Evolutionary conservation across 2,797 vertebrate genomes (phyloP), one percentile per base, ranked within the genome.

Genomic region (Lates japonicus): DNA sequence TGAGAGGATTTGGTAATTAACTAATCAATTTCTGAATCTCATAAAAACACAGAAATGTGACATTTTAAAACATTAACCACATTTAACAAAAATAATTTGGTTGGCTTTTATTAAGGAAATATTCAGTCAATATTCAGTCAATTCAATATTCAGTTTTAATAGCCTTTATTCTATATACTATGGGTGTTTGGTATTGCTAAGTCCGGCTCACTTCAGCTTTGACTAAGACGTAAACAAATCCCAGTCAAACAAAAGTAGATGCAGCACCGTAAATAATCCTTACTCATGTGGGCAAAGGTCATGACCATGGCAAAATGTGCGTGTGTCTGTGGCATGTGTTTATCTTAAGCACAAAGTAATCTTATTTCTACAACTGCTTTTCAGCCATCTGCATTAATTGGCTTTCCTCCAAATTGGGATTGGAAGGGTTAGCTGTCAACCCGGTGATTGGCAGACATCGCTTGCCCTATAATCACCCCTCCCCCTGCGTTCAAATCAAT

Each of bases 371-470:
- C 83, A 68, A 82, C 87, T 87, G 70, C 63, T 75, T 80, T 80
- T 87, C 65, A 86, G 70, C 81, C 73, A 29, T 19, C 54, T 73
- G 74, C 75, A 90, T 90, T 93, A 90, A 94, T 91, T 92, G 90
- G 84, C 85, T 94, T 93, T 87, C 72, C 83, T 85, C 71, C 74
- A 78, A 81, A 85, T 88, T 54, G 0, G 88, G 87, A 88, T 84
- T 74, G 78, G 65, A 81, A 44, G 63, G 74, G 83, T 90, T 74
- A 73, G 69, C 69, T 88, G 86, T 90, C 88, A 88, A 44, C 73
- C 31, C 29, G 67, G 69, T 89, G 90, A 91, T 87, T 92, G 88
- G 84, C 88, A 89, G 69, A 62, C 54, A 76, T 78, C 76, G 81
- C 83, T 86, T 72, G 16, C 58, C 73, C 67, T 74, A 22, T 81